Evolutionary conservation across 2,888 invertebrate species (phyloP).

Genomic region (Rambutsinella grinnellia): DNA sequence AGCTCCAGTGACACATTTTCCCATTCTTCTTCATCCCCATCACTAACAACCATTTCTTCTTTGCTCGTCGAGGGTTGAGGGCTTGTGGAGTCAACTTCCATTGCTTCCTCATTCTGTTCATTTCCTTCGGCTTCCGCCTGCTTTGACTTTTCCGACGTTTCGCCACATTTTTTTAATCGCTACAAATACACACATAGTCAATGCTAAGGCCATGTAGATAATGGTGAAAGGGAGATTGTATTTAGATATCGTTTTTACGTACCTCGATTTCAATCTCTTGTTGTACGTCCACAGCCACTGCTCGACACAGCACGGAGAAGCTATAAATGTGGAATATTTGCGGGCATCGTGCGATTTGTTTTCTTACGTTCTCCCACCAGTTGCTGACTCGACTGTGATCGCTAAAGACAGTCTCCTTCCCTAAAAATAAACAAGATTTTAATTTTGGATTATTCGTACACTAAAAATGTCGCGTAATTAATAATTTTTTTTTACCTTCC

Average conservation of each 20-base stretch:
- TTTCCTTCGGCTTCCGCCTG: not conserved
- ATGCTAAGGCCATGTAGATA: too few relatives aligned
- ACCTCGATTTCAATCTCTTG: slow-evolving; percentile 62
- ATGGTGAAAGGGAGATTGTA: too few relatives aligned
- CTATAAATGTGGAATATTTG: slow-evolving; percentile 84
- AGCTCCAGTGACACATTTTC: slow-evolving; percentile 87
- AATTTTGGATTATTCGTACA: not conserved
- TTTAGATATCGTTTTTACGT: too few relatives aligned
- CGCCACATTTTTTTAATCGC: not conserved
- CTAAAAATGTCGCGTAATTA: not conserved
- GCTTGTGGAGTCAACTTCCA: not conserved
- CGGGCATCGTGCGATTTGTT: slow-evolving; percentile 79
- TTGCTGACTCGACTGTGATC: slow-evolving; percentile 80
- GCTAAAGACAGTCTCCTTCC: slow-evolving; percentile 70
- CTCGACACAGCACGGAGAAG: slow-evolving; percentile 86
- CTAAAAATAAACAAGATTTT: too few relatives aligned
- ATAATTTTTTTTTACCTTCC: slow-evolving; percentile 66
- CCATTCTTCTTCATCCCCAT: slow-evolving; percentile 75
- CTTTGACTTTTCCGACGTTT: not conserved
- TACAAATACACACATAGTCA: too few relatives aligned
- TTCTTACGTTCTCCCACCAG: slow-evolving; percentile 87
- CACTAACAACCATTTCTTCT: slow-evolving; percentile 12
- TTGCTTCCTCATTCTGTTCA: not conserved
- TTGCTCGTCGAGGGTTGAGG: not conserved
- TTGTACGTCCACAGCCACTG: slow-evolving; percentile 76